Percentiles rank a stretch among this genome's conserved stretches.
Evolutionary conservation across 2,888 invertebrate species (phyloP).

Genomic region (Autographa pulchrina): DNA sequence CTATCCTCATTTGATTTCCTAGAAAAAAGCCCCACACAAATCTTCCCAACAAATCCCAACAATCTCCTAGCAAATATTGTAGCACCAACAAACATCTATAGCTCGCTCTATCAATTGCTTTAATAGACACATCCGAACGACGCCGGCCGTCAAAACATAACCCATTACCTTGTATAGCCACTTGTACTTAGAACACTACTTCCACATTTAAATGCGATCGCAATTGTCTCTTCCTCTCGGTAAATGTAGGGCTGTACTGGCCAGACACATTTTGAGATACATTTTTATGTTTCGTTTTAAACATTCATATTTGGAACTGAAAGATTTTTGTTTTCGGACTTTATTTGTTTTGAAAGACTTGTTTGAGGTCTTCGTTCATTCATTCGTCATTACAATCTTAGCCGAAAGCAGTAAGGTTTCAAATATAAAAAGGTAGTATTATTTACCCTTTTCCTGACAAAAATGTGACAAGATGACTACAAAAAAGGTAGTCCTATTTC

Average conservation of each 20-base stretch:
- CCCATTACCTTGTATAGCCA: constrained; percentile 70
- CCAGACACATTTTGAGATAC: neutral
- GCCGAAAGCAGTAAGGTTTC: too few species aligned
- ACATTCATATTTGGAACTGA: neutral
- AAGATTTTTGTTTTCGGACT: neutral
- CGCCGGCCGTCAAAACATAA: constrained; percentile 81
- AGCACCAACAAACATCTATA: constrained; percentile 42
- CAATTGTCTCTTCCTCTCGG: constrained; percentile 85
- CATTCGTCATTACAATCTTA: too few species aligned
- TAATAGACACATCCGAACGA: constrained; percentile 82
- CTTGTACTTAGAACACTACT: constrained; percentile 76
- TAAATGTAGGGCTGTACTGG: constrained; percentile 29
- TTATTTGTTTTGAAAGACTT: neutral
- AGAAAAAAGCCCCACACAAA: neutral
- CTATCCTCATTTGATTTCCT: too few species aligned
- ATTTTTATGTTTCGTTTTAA: neutral
- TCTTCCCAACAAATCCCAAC: neutral
- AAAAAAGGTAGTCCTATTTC: neutral
- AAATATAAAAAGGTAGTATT: too few species aligned
- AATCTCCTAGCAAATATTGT: constrained; percentile 44
- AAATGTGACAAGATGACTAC: too few species aligned
- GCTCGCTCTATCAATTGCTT: constrained; percentile 69
- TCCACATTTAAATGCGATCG: constrained; percentile 75
- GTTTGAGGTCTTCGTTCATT: too few species aligned
- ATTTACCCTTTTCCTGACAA: too few species aligned